Evolutionary conservation across 2,797 vertebrate species (phyloP).

Genomic region (Neostethus bicornis): DNA sequence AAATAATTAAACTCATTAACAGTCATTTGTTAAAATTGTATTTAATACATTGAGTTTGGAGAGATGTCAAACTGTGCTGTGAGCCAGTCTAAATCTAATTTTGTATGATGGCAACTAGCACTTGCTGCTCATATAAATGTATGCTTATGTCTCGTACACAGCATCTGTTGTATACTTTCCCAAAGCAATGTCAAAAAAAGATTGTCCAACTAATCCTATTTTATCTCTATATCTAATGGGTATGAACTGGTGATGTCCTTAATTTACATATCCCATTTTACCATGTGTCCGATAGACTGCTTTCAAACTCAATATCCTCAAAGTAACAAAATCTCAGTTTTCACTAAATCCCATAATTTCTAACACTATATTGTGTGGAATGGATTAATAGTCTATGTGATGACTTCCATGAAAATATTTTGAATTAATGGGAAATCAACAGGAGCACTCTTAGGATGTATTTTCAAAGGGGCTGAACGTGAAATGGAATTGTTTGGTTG

Average conservation of each 20-base stretch:
- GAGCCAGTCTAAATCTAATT: constrained; percentile 55
- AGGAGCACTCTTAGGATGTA: no score
- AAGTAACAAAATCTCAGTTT: constrained; percentile 22
- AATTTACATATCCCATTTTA: constrained; percentile 8
- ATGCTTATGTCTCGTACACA: constrained; percentile 37
- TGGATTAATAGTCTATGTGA: constrained; percentile 16
- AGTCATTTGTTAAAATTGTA: not conserved
- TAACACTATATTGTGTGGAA: constrained; percentile 22
- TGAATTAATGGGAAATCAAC: constrained; percentile 21
- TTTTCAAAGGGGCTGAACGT: constrained; percentile 8
- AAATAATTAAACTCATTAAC: not conserved
- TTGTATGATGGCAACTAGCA: constrained; percentile 52
- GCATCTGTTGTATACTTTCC: constrained; percentile 49
- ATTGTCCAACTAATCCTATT: constrained; percentile 30
- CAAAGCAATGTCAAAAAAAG: constrained; percentile 46
- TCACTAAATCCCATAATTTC: constrained; percentile 4
- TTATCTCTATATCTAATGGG: constrained; percentile 26
- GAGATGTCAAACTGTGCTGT: constrained; percentile 44
- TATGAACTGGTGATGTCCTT: constrained; percentile 43
- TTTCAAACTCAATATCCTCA: constrained; percentile 27
- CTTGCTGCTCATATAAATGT: constrained; percentile 63
- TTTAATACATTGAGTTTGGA: constrained; percentile 4
- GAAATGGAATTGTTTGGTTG: not conserved
- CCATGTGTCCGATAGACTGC: constrained; percentile 10
- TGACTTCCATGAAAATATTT: constrained; percentile 13